phyloP scores from a whole-genome alignment of 1,140 invertebrate species.

The Drosophila mauritiana region DNA sequence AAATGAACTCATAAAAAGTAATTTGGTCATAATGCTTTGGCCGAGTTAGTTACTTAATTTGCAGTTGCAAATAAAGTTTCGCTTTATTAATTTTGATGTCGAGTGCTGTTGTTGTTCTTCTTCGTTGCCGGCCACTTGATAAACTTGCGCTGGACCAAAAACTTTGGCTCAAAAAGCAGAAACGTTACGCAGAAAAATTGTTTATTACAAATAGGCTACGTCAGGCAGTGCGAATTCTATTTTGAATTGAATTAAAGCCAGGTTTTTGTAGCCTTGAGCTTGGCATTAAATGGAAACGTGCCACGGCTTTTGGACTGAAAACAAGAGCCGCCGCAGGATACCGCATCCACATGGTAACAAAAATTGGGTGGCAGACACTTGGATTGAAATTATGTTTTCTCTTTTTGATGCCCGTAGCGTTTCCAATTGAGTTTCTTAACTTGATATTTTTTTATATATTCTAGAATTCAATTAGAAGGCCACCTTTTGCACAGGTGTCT shows the following conservation, averaged over 20 bases:
- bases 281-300: slow-evolving; percentile 51
- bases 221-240: slow-evolving; percentile 34
- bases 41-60: slow-evolving; percentile 82
- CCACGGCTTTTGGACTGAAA: slow-evolving; percentile 24
- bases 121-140: slow-evolving; percentile 56
- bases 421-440: slow-evolving; percentile 67
- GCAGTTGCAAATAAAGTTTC: slow-evolving; percentile 83
- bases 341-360: neutral
- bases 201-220: slow-evolving; percentile 23
- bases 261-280: slow-evolving; percentile 24
- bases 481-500: slow-evolving; percentile 46
- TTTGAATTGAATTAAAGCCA: slow-evolving; percentile 40
- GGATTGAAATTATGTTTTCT: slow-evolving; percentile 27
- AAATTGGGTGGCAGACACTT: slow-evolving; percentile 16
- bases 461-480: slow-evolving; percentile 70
- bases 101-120: slow-evolving; percentile 46
- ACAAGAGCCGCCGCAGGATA: slow-evolving; percentile 27
- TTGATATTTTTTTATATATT: slow-evolving; percentile 44
- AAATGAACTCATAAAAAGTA: slow-evolving; percentile 83
- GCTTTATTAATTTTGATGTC: slow-evolving; percentile 80
- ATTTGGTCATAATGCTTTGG: slow-evolving; percentile 80
- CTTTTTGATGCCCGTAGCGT: slow-evolving; percentile 45
- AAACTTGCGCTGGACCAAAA: slow-evolving; percentile 56
- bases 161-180: slow-evolving; percentile 53
- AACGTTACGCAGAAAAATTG: slow-evolving; percentile 57